A percentile compares a stretch with the other conserved stretches of the same genome.
These are phyloP conservation scores for Drosophila albomicans DNA, from an alignment of 1,140 invertebrate species.

Conservation along the genomic window DNA sequence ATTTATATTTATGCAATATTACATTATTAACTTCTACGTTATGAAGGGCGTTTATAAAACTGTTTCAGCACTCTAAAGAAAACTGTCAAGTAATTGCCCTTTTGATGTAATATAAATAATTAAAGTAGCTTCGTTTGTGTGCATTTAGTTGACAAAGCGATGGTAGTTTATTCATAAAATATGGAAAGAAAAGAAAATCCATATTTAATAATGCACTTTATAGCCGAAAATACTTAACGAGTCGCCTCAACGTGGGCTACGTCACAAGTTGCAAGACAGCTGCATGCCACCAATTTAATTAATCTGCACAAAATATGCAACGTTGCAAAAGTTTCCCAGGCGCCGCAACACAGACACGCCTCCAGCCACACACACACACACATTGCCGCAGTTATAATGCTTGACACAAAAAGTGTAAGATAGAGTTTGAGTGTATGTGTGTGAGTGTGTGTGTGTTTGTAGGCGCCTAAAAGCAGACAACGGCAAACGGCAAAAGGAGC, in stretches of 20 bases:
- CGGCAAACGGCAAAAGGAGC: constrained; percentile 47
- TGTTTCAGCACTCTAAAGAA: neutral
- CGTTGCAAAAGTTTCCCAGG: constrained; percentile 75
- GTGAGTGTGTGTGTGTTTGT: constrained; percentile 17
- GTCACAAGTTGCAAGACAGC: constrained; percentile 31
- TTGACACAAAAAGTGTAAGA: constrained; percentile 55
- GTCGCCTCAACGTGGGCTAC: constrained; percentile 25
- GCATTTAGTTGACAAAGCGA: neutral
- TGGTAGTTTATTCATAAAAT: constrained; percentile 49
- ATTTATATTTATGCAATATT: no score
- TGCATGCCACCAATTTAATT: constrained; percentile 77
- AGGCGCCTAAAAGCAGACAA: constrained; percentile 70
- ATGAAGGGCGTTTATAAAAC: no score
- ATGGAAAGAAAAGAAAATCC: constrained; percentile 47
- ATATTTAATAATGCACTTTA: constrained; percentile 63
- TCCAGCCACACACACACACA: constrained; percentile 23
- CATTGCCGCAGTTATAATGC: constrained; percentile 69
- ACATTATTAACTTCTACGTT: no score
- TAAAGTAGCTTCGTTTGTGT: neutral
- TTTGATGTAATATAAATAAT: neutral
- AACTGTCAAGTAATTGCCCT: constrained; percentile 21
- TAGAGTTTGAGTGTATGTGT: constrained; percentile 19
- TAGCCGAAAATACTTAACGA: constrained; percentile 36
- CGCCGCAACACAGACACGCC: constrained; percentile 31
- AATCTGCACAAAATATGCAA: constrained; percentile 82